phyloP scores from a whole-genome alignment of 2,113 vertebrate species.

The Plecotus auritus region DNA sequence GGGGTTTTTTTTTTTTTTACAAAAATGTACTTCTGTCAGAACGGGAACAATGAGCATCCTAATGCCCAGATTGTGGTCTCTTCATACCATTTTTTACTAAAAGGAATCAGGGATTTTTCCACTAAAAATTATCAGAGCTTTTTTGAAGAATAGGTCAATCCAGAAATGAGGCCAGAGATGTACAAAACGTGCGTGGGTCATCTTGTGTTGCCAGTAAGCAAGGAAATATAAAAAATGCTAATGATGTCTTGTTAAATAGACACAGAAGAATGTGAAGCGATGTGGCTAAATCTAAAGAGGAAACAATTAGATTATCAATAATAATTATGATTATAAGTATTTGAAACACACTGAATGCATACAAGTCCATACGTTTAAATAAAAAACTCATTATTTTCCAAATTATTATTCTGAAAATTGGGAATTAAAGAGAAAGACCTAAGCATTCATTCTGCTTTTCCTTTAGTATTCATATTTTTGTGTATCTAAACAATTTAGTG shows the following conservation, averaged over 20 bases:
- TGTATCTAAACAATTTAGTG: neutral
- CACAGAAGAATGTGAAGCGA: neutral
- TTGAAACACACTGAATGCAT: neutral
- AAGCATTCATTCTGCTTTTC: neutral
- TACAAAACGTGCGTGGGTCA: neutral
- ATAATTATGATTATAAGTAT: neutral
- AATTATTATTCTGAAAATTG: neutral
- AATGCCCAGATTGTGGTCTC: neutral
- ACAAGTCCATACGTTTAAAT: neutral
- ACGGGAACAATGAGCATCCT: neutral
- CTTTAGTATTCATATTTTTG: neutral
- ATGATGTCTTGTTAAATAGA: neutral
- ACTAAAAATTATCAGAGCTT: neutral
- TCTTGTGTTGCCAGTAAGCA: neutral
- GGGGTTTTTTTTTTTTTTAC: neutral
- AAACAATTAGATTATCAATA: neutral
- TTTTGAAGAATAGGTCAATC: neutral
- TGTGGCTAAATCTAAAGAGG: neutral
- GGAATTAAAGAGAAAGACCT: neutral
- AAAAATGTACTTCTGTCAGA: neutral
- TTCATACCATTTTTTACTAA: neutral
- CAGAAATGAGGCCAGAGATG: neutral
- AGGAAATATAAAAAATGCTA: neutral
- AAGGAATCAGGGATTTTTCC: neutral
- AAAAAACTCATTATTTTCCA: neutral